Evolutionary conservation across 1,140 invertebrate species (phyloP).

Genomic region (Rhopalosiphum maidis): DNA sequence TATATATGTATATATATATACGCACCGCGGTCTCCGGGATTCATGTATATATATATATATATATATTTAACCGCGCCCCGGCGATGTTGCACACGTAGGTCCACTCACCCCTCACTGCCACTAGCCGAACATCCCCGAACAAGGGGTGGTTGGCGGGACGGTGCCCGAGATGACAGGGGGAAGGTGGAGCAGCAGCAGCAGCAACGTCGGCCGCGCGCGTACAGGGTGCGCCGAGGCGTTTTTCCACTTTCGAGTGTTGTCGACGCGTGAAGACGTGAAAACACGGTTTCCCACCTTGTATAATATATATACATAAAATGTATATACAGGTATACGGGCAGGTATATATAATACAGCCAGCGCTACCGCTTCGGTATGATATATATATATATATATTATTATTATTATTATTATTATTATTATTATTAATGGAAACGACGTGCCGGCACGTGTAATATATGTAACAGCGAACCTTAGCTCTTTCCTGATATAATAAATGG

Average conservation of each 20-base stretch:
- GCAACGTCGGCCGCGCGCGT: no score
- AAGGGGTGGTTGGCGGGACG: background rate
- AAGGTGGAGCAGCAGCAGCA: no score
- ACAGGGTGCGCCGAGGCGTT: background rate
- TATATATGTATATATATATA: background rate
- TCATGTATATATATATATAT: background rate
- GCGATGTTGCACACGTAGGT: background rate
- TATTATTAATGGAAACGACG: conserved; percentile 55
- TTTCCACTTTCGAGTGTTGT: background rate
- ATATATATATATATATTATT: background rate
- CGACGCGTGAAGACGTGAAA: background rate
- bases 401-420: conserved; percentile 7
- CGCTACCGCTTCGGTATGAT: background rate
- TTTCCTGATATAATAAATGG: conserved; percentile 54
- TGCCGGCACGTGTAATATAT: conserved; percentile 4
- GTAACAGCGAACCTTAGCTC: conserved; percentile 3
- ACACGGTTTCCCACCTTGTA: background rate
- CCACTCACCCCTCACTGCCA: background rate
- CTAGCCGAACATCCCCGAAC: no score
- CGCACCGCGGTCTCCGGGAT: background rate
- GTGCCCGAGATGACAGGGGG: no score
- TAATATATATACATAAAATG: no score
- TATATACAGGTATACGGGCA: no score
- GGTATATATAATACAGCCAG: background rate
- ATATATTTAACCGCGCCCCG: background rate